Evolutionary conservation across 2,113 vertebrate genomes (phyloP), one percentile per base, ranked within the genome.

Genomic region (Lophius piscatorius): DNA sequence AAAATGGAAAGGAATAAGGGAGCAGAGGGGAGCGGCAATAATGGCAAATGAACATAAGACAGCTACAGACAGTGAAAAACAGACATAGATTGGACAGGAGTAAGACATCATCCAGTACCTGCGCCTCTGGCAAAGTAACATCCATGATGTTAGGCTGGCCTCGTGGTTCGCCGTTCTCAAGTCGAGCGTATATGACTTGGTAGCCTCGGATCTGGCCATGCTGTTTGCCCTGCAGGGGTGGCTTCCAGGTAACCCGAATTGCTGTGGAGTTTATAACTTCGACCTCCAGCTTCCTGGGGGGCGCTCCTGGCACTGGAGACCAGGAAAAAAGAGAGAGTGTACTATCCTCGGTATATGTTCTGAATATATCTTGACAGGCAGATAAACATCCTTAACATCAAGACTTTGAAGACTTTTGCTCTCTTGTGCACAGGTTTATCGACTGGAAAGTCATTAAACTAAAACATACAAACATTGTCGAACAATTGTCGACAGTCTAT

Each of bases 181-280:
- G 87, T 11, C 95, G 94, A 24, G 98, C 96, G 0, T 94, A 98
- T 2, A 95, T 96, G 69, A 99, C 95, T 86, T 99, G 97, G 90
- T 99, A 99, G 23, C 97, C 96, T 0, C 97, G 94, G 83, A 99
- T 98, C 88, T 98, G 97, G 63, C 97, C 97, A 0, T 99, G 97
- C 78, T 99, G 97, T 87, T 97, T 98, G 74, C 87, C 93, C 79
- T 93, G 93, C 55, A 98, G 88, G 0, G 97, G 97, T 8, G 96
- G 90, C 84, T 97, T 98, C 97, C 97, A 99, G 69, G 94, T 93
- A 67, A 99, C 95, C 5, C 88, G 90, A 78, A 99, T 94, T 18
- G 97, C 91, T 1, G 97, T 99, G 0, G 97, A 99, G 81, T 99
- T 99, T 62, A 96, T 86, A 0, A 94, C 93, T 48, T 98, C 95